phyloP scores from a whole-genome alignment of 2,113 vertebrate genomes.

The Rousettus leschenaultii region DNA sequence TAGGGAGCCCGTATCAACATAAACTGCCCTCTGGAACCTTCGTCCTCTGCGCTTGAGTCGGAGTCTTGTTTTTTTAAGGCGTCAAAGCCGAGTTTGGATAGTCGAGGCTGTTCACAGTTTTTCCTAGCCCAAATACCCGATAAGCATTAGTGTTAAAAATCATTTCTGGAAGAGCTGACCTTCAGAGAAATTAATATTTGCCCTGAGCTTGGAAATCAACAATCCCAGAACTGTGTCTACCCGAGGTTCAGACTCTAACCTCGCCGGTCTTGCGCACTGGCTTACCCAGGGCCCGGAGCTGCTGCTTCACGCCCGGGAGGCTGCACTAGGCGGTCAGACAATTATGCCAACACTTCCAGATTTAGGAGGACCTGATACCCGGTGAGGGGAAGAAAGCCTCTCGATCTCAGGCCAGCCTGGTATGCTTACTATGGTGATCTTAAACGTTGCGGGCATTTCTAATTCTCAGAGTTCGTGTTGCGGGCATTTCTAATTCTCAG shows the following conservation, averaged over 20 bases:
- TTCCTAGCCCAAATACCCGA: not conserved
- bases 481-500: not conserved
- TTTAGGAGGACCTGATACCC: not conserved
- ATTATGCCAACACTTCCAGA: not conserved
- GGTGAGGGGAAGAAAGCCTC: not conserved
- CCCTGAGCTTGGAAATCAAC: constrained; percentile 35
- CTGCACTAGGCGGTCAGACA: not conserved
- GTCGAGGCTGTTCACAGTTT: not conserved
- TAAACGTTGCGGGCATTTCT: not conserved
- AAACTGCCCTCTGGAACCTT: not conserved
- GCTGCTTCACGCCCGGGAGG: accelerated
- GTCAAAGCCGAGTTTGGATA: constrained; percentile 32
- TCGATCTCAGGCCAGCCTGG: not conserved
- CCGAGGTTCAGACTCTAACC: not conserved
- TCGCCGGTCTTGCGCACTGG: not conserved
- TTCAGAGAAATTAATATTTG: constrained; percentile 56
- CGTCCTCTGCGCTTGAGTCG: not conserved
- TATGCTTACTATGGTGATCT: not conserved
- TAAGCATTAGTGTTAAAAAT: constrained; percentile 56
- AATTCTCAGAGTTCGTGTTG: constrained; percentile 31
- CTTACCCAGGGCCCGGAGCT: not conserved
- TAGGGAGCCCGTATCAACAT: not conserved
- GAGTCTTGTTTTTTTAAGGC: not conserved
- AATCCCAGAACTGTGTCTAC: not conserved
- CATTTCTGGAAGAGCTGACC: constrained; percentile 41